phyloP scores from a whole-genome alignment of 2,797 vertebrate genomes.

The Notoglanidium macrostoma region DNA sequence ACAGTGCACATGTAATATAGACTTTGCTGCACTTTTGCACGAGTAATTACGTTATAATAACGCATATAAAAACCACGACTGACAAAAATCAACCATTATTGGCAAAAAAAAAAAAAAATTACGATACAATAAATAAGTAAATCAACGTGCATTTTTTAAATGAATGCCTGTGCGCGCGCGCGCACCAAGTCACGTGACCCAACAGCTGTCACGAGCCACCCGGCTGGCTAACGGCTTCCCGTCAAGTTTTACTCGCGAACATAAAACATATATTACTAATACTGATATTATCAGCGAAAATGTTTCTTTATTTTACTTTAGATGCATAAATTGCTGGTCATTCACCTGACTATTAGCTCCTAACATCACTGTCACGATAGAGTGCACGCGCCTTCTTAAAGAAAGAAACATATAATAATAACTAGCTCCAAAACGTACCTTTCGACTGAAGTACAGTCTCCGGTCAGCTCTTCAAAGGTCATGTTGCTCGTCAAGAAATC shows the following conservation, averaged over 20 bases:
- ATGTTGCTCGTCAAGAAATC: slow-evolving; percentile 79
- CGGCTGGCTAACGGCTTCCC: background rate
- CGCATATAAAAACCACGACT: background rate
- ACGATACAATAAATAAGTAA: background rate
- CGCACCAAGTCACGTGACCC: slow-evolving; percentile 13
- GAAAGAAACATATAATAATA: no score
- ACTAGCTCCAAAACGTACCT: slow-evolving; percentile 61
- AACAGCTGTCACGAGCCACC: slow-evolving; percentile 20
- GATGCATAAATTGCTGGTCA: no score
- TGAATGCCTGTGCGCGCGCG: background rate
- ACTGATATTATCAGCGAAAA: background rate
- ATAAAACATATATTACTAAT: background rate
- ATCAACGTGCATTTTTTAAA: background rate
- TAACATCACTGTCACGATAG: background rate
- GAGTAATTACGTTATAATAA: background rate
- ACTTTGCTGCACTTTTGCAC: background rate
- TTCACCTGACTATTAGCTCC: no score
- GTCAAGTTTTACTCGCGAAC: background rate
- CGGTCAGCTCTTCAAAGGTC: slow-evolving; percentile 89
- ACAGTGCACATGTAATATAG: background rate
- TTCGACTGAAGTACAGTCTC: slow-evolving; percentile 82
- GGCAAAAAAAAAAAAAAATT: background rate
- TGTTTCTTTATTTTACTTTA: no score
- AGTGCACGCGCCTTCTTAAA: background rate
- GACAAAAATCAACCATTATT: background rate